These are phyloP conservation scores for Leptopilina boulardi DNA, from an alignment of 1,140 invertebrate species.

Conservation along the genomic window DNA sequence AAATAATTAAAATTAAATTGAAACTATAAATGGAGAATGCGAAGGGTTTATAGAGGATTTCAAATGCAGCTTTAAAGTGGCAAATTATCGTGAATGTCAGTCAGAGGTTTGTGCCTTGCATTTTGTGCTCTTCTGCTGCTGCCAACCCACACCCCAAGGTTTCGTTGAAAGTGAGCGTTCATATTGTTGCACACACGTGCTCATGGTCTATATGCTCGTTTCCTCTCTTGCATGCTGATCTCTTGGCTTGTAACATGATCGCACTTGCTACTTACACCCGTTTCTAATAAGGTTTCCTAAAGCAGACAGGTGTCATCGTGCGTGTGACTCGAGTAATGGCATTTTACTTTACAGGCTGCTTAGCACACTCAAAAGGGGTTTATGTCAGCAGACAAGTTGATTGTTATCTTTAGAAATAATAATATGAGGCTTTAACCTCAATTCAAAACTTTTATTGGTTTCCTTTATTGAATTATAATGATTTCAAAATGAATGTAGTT, in stretches of 20 bases:
- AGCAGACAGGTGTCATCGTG: conserved; percentile 63
- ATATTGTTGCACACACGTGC: conserved; percentile 1
- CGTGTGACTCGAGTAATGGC: conserved; percentile 63
- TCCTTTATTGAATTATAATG: too few species aligned
- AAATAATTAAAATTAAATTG: not conserved
- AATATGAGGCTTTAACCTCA: too few species aligned
- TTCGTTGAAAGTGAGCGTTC: not conserved
- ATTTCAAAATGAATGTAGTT: too few species aligned
- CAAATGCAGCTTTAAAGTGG: not conserved
- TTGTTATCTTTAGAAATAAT: not conserved
- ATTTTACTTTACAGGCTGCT: conserved; percentile 61
- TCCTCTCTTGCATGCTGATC: conserved; percentile 20
- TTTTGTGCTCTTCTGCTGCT: not conserved
- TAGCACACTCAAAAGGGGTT: conserved; percentile 40
- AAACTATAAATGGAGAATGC: not conserved
- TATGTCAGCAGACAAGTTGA: conserved; percentile 36
- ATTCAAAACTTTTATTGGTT: too few species aligned
- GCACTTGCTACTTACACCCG: conserved; percentile 5
- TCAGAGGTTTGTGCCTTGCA: not conserved
- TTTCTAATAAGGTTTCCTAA: conserved; percentile 62
- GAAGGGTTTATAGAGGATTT: not conserved
- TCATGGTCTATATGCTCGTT: not conserved
- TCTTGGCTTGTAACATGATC: conserved; percentile 17
- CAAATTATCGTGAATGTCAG: not conserved
- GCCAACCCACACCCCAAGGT: too few species aligned